Evolutionary conservation across 23 tunicate genomes (phyloP), one percentile per base, ranked within the genome.

Genomic region (Aplidium turbinatum): DNA sequence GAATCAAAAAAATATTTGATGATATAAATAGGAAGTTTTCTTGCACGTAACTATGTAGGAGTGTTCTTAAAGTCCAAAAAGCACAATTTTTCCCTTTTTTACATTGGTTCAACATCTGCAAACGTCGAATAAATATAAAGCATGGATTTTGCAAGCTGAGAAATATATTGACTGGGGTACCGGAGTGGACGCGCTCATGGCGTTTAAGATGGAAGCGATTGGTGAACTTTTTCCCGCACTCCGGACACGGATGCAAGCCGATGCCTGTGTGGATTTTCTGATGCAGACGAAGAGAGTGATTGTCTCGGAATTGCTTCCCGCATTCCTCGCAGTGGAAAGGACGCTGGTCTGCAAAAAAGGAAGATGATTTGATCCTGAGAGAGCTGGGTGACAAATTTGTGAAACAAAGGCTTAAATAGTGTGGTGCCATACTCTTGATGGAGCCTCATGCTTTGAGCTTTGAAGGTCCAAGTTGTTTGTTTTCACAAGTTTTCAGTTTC

Each of bases 231-330:
- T 76, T 81, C 0, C 78, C 96, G 47, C 96, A 88, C 33, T 68
- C 64, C 22, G 33, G 47, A 39, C 96, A 88, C 5, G 82, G 68
- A 70, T 88, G 96, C 31, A 88, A 38, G 16, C 87, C 96, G 30
- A 80, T 76, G 1, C 96, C 96, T 0, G 96, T 88, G 78, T 88
- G 96, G 27, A 54, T 80, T 45, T 88, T 88, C 78, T 88, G 96
- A 38, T 88, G 96, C 72, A 79, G 34, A 18, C 80, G 45, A 1
- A 88, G 79, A 1, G 88, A 74, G 48, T 88, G 87, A 22, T 70
- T 32, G 57, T 88, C 82, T 6, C 78, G 75, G 40, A 88, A 88
- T 38, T 88, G 96, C 24, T 76, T 76, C 16, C 96, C 96, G 73
- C 96, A 88, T 16, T 64, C 60, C 50, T 88, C 96, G 33, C 96